phyloP scores from a whole-genome alignment of 2,888 invertebrate species.

The Ischnura elegans region DNA sequence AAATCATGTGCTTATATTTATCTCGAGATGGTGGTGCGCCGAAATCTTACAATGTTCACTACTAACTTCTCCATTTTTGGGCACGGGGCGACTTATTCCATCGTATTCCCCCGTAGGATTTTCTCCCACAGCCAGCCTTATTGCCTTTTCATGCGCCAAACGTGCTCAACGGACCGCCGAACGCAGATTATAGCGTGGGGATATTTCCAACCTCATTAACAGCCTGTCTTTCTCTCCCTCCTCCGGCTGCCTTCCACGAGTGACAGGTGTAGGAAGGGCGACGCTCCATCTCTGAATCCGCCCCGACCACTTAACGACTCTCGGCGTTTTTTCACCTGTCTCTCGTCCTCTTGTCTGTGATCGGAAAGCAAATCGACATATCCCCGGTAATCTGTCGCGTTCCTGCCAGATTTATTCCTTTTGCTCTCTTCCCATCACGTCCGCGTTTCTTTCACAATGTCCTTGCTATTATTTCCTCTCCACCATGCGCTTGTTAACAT shows the following conservation, averaged over 20 bases:
- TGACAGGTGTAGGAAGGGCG: constrained; percentile 46
- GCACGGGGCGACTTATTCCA: background rate
- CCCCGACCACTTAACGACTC: constrained; percentile 16
- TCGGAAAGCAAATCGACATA: constrained; percentile 51
- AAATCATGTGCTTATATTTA: too few relatives aligned
- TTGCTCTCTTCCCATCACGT: background rate
- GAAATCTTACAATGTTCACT: background rate
- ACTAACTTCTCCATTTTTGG: background rate
- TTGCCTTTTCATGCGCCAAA: background rate
- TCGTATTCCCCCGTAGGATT: background rate
- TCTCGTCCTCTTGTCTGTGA: background rate
- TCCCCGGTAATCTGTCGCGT: constrained; percentile 12
- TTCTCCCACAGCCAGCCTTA: background rate
- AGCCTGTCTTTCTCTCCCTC: background rate
- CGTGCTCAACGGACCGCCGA: background rate
- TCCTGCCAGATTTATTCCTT: constrained; percentile 18
- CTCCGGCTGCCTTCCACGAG: background rate
- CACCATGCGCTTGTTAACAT: background rate
- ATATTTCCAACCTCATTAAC: background rate
- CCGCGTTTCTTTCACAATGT: background rate
- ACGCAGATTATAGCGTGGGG: background rate
- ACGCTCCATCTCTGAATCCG: constrained; percentile 1
- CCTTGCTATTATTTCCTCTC: background rate
- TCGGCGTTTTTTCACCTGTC: background rate
- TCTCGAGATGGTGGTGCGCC: background rate